Percentiles rank a stretch among this genome's conserved stretches.
These are phyloP conservation scores for Phylloscopus trochiloides DNA, from an alignment of 2,113 vertebrate genomes.

Conservation along the genomic window DNA sequence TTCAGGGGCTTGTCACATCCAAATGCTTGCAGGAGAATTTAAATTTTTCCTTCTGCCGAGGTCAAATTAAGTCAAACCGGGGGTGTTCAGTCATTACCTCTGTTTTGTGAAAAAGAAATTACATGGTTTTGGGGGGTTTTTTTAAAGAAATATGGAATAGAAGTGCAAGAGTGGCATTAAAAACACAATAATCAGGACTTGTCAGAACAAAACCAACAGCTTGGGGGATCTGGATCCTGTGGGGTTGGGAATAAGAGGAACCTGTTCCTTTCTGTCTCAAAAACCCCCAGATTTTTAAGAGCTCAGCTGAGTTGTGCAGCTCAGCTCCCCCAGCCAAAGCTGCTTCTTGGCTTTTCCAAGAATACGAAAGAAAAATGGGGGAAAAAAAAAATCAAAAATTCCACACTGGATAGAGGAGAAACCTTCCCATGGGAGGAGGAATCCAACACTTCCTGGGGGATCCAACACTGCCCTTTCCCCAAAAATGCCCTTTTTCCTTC, in stretches of 20 bases:
- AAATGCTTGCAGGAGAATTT: background rate
- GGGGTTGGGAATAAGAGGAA: background rate
- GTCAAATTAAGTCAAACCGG: background rate
- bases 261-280: background rate
- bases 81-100: background rate
- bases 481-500: background rate
- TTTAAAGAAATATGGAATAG: background rate
- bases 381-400: background rate
- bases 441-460: accelerated
- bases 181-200: background rate
- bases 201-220: background rate
- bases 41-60: background rate
- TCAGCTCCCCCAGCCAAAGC: background rate
- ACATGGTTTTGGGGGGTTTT: background rate
- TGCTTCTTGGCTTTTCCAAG: background rate
- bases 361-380: background rate
- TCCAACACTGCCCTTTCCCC: background rate
- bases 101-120: background rate
- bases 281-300: background rate
- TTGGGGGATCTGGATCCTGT: background rate
- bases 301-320: background rate
- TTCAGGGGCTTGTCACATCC: background rate
- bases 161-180: background rate
- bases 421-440: accelerated
- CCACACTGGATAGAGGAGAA: background rate